Evolutionary conservation across 2,113 vertebrate species (phyloP), one percentile per base, ranked within the genome.

Genomic region (Chlorocebus sabaeus): DNA sequence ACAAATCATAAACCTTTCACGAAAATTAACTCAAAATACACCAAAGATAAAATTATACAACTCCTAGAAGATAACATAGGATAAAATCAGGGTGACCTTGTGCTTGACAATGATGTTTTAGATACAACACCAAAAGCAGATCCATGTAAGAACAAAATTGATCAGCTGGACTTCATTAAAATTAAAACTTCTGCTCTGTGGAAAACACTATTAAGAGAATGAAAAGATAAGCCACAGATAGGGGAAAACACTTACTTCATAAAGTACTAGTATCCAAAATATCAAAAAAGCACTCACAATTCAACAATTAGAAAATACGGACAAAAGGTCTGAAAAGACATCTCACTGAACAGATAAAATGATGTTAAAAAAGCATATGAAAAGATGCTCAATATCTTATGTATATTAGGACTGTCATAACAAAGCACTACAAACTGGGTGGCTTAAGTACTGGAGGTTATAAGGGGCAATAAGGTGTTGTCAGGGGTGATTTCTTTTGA

Each of bases 31-130:
- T 80, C n/a, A 55, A 89, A 67, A n/a, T 30, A 25, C 52, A 87
- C 40, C 25, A 92, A 75, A 94, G 35, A 92, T 10, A 93, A 97
- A 86, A 57, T 8, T 50, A 57, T 20, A 85, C 13, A 70, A 82
- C 18, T 76, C 32, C 16, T 45, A 70, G 48, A 92, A 78, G 14
- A 48, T 25, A 89, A 80, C 27, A 59, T 0, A 82, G 16, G 9
- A 92, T 13, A 96, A 94, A 97, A 93, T n/a, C 73, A 64, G 94
- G 40, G 30, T 93, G 57, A 79, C 13, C 13, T 40, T 93, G 50
- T 12, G 27, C 59, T 23, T 92, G 35, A 93, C 5, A 82, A 73
- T 88, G 17, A 84, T 25, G 23, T 89, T 89, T 79, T 45, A 90
- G 27, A 76, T 25, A 91, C 0, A 82, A 96, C 0, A 52, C 18